Base-by-base conservation (phyloP, 64 coral and sea anemone species). In the Stichodactyla helianthus region DNA sequence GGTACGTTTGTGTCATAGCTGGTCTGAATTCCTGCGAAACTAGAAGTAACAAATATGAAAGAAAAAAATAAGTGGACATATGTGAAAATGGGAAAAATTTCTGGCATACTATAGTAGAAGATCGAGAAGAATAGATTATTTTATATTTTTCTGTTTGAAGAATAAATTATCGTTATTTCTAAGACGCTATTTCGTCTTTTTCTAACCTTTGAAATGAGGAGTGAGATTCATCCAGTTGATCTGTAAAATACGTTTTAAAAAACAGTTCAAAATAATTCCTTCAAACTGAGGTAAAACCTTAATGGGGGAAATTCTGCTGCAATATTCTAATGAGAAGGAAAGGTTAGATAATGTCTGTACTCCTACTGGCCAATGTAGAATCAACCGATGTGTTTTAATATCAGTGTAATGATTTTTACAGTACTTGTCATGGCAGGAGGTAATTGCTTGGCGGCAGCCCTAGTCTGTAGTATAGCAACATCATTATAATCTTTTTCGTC, bases 401-500 rank as follows among this genome's bases (percentile, higher is more conserved):
- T 44, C 35, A 44, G 35, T 44, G 35, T 44, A 74, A 50, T 6
- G 11, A 5, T 60, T 15, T 51, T 5, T 22, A 53, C 26, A 25
- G 7, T 83, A 87, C 90, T 85, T 87, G 59, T 55, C 85, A 91
- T 87, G 54, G 60, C 84, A 61, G 84, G 58, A 74, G 90, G 89
- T 0, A 91, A 55, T 20, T 91, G 85, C 26, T 91, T 91, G 13
- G 86, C 79, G 17, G 90, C 90, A 56, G 84, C 84, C 28, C 90
- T 58, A 13, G 90, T 91, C 77, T 91, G 90, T 54, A 91, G 80
- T 68, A 91, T 91, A 16, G 61, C 78, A 16, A 91, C 59, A 44
- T 91, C 90, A 83, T 87, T 87, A 50, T 85, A 91, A 54, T 91
- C 90, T 57, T 87, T 91, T 55, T 91, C 84, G 20, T 93, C 92